Conservation (phyloP, 1,140 invertebrate genomes). For the Cotesia glomerata region DNA sequence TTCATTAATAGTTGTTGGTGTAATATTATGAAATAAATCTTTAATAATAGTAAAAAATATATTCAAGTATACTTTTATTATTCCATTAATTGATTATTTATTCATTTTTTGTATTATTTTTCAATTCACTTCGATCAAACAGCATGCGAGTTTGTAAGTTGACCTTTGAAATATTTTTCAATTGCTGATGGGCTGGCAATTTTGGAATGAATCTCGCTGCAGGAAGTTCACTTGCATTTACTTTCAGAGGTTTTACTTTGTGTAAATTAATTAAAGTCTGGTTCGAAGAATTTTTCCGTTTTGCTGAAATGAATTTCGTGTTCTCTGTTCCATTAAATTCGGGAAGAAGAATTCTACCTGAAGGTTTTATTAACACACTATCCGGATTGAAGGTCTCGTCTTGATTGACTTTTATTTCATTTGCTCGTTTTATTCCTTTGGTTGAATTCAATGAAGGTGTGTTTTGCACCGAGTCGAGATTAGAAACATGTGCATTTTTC, state of each 20-base stretch:
- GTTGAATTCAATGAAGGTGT: too few species aligned
- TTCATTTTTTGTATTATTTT: neutral
- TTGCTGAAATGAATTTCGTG: neutral
- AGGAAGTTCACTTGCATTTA: slow-evolving; percentile 5
- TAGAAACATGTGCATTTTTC: too few species aligned
- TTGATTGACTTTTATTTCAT: too few species aligned
- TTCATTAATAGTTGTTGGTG: slow-evolving; percentile 63
- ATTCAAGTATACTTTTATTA: neutral
- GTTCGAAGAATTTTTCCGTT: neutral
- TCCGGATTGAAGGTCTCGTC: neutral
- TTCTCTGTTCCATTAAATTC: too few species aligned
- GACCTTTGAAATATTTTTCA: neutral
- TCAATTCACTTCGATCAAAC: neutral
- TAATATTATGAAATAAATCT: slow-evolving; percentile 64
- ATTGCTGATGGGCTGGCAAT: neutral
- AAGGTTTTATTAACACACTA: neutral
- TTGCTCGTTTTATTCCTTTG: too few species aligned
- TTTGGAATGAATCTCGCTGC: neutral
- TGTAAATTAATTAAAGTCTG: neutral
- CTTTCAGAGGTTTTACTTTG: neutral
- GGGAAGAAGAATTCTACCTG: too few species aligned
- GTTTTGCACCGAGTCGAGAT: too few species aligned
- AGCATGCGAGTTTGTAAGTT: slow-evolving; percentile 1
- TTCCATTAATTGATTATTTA: neutral
- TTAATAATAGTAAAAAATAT: slow-evolving; percentile 51